Evolutionary conservation across 2,797 vertebrate species (phyloP).

Genomic region (Phrynocephalus guinanensis): DNA sequence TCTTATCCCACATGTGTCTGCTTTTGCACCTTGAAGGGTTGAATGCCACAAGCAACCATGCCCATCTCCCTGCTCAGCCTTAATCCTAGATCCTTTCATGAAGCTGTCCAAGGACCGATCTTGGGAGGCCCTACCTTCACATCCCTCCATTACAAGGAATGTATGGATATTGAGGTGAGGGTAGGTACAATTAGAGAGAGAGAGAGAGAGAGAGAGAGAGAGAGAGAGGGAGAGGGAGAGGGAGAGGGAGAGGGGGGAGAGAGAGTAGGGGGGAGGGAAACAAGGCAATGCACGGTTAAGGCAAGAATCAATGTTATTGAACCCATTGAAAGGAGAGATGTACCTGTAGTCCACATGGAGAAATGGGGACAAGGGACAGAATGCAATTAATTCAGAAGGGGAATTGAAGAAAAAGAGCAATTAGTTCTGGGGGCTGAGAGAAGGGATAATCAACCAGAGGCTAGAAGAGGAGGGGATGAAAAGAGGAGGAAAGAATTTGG

Average conservation of each 20-base stretch:
- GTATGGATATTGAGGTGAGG: background rate
- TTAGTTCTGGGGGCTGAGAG: background rate
- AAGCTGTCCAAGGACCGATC: too few relatives aligned
- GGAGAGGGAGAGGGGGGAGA: background rate
- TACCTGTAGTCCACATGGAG: background rate
- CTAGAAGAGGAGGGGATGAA: background rate
- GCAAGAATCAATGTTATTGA: background rate
- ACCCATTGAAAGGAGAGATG: background rate
- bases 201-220: too few relatives aligned
- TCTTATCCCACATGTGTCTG: too few relatives aligned
- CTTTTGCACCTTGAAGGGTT: too few relatives aligned
- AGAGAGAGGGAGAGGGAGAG: background rate
- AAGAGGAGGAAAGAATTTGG: background rate
- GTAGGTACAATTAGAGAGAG: background rate
- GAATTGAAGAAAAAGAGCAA: background rate
- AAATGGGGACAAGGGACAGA: background rate
- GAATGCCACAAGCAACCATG: too few relatives aligned
- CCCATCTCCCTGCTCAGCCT: too few relatives aligned
- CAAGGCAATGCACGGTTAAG: too few relatives aligned
- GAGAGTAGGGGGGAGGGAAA: background rate
- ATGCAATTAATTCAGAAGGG: constrained; percentile 5
- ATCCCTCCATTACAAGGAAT: background rate
- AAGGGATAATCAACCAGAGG: background rate
- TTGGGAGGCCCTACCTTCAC: too few relatives aligned
- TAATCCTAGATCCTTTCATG: too few relatives aligned